Evolutionary conservation across 2,797 vertebrate genomes (phyloP).

Genomic region (Danionella dracula): DNA sequence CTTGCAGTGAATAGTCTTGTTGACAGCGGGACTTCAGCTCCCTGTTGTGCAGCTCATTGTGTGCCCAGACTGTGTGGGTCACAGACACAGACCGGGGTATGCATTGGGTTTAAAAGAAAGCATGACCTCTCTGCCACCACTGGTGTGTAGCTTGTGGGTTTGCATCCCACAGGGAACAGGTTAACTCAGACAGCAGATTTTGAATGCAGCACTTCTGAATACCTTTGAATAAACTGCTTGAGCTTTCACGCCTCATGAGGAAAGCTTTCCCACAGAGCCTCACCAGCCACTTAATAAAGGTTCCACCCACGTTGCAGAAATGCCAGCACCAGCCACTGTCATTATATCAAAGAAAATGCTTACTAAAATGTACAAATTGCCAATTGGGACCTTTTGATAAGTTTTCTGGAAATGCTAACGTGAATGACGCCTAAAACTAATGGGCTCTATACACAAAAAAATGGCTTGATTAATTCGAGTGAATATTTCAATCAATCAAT

Average conservation of each 20-base stretch:
- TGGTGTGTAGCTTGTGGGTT: slow-evolving; percentile 18
- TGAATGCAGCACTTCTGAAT: slow-evolving; percentile 13
- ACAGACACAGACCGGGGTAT: slow-evolving; percentile 28
- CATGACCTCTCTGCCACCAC: slow-evolving; percentile 17
- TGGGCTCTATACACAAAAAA: not conserved
- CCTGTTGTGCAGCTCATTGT: slow-evolving; percentile 25
- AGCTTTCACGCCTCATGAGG: slow-evolving; percentile 4
- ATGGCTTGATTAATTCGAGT: too few relatives aligned
- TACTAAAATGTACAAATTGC: slow-evolving; percentile 15
- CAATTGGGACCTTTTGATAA: not conserved
- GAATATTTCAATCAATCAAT: too few relatives aligned
- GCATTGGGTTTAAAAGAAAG: slow-evolving; percentile 32
- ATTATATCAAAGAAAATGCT: not conserved
- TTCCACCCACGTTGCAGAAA: slow-evolving; percentile 20
- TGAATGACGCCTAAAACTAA: not conserved
- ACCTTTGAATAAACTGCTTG: slow-evolving; percentile 12
- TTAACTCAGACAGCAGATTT: slow-evolving; percentile 16
- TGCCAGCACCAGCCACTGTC: slow-evolving; percentile 10
- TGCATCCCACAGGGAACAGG: slow-evolving; percentile 20
- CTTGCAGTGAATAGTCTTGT: not conserved
- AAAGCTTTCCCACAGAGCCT: slow-evolving; percentile 14
- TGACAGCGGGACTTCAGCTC: not conserved
- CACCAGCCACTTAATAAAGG: slow-evolving; percentile 12
- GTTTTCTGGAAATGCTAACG: not conserved
- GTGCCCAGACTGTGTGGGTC: slow-evolving; percentile 24